A percentile compares a stretch with the other conserved stretches of the same genome.
phyloP scores from a whole-genome alignment of 2,113 vertebrate genomes.

The Acanthochromis polyacanthus region DNA sequence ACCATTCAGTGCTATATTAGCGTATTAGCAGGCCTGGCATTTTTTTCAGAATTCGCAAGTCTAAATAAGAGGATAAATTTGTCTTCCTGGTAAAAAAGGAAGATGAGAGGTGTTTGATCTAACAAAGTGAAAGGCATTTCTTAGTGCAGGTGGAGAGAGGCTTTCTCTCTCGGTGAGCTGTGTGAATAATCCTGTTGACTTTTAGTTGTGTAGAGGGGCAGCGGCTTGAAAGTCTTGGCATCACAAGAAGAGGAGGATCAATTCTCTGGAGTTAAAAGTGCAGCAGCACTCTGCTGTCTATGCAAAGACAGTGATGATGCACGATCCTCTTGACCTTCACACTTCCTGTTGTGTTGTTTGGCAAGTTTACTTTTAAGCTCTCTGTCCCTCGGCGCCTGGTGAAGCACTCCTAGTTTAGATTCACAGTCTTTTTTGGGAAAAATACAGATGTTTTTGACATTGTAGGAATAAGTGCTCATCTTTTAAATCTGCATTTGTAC shows the following conservation, averaged over 20 bases:
- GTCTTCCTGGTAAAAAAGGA: slow-evolving; percentile 4
- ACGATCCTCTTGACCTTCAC: slow-evolving; percentile 76
- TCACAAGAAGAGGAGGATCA: slow-evolving; percentile 70
- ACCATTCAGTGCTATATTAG: neutral
- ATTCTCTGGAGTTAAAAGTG: slow-evolving; percentile 76
- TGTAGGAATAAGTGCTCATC: neutral
- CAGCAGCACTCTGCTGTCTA: slow-evolving; percentile 72
- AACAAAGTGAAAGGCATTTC: slow-evolving; percentile 31
- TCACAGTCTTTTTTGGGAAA: neutral
- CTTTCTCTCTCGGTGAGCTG: slow-evolving; percentile 31
- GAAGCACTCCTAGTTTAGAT: slow-evolving; percentile 27
- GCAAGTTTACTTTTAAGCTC: slow-evolving; percentile 73
- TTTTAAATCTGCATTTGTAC: slow-evolving; percentile 12
- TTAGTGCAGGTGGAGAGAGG: slow-evolving; percentile 43
- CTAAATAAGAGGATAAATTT: slow-evolving; percentile 20
- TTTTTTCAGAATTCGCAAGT: slow-evolving; percentile 1
- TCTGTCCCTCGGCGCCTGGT: slow-evolving; percentile 35
- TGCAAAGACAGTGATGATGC: slow-evolving; percentile 74
- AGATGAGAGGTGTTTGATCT: neutral
- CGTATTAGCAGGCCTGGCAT: neutral
- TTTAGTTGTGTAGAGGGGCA: slow-evolving; percentile 50
- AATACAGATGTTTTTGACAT: slow-evolving; percentile 7
- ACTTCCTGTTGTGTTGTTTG: slow-evolving; percentile 73
- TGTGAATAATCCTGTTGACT: slow-evolving; percentile 68
- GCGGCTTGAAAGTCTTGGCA: slow-evolving; percentile 71